Percentiles rank a stretch among this genome's conserved stretches.
These are phyloP conservation scores for Lypha dubia DNA, from an alignment of 2,888 invertebrate species.

Conservation along the genomic window DNA sequence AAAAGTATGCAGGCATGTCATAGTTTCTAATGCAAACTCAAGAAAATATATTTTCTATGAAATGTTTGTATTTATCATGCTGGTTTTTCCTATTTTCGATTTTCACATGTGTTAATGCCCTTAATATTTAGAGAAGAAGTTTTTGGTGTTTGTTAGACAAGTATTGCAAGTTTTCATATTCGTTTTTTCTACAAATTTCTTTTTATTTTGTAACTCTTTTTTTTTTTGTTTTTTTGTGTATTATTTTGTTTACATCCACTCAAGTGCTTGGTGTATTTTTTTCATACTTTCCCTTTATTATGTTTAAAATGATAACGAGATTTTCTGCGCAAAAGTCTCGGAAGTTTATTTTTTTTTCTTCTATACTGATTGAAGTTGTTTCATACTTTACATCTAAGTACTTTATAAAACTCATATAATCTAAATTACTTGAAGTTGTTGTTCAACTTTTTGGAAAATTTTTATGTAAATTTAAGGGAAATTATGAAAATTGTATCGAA, in stretches of 20 bases:
- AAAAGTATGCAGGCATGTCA: neutral
- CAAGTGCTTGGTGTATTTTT: neutral
- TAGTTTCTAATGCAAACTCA: neutral
- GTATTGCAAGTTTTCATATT: neutral
- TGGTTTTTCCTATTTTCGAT: neutral
- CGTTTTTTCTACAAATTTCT: constrained; percentile 12
- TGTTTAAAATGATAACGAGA: constrained; percentile 51
- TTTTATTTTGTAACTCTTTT: constrained; percentile 21
- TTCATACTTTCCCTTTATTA: neutral
- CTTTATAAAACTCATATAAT: constrained; percentile 55
- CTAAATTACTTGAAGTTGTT: constrained; percentile 55
- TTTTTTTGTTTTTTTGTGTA: constrained; percentile 31
- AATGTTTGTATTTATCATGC: neutral
- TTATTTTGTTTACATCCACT: constrained; percentile 43
- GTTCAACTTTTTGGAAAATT: constrained; percentile 27
- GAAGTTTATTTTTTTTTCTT: constrained; percentile 20
- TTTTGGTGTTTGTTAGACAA: neutral
- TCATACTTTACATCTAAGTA: constrained; percentile 42
- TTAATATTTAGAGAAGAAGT: neutral
- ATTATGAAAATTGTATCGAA: neutral
- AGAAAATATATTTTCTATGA: neutral
- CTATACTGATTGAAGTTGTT: constrained; percentile 38
- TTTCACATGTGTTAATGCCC: neutral
- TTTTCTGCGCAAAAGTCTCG: constrained; percentile 54
- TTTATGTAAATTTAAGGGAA: constrained; percentile 28